phyloP scores from a whole-genome alignment of 2,888 invertebrate species.

The Coelopa pilipes region DNA sequence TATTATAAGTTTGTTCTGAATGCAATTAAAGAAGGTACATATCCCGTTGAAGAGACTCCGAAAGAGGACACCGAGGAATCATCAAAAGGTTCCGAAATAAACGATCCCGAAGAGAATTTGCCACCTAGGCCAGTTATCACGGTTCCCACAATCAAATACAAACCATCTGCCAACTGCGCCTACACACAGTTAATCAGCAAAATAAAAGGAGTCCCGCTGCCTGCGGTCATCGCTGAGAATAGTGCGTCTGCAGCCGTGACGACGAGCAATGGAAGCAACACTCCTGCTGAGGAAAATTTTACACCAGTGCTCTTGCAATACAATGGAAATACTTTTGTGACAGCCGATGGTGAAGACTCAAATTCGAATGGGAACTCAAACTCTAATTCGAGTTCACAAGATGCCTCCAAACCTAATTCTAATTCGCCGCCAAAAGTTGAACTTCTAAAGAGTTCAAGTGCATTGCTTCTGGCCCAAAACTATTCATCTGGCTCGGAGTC shows the following conservation, averaged over 20 bases:
- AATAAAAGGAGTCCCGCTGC: constrained; percentile 77
- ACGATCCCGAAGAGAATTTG: constrained; percentile 31
- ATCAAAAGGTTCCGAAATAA: constrained; percentile 17
- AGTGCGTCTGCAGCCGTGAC: constrained; percentile 42
- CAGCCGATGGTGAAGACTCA: constrained; percentile 45
- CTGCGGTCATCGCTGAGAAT: constrained; percentile 56
- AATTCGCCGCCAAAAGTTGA: constrained; percentile 55
- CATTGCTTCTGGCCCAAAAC: constrained; percentile 70
- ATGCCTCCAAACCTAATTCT: constrained; percentile 32
- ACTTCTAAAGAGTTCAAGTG: constrained; percentile 62
- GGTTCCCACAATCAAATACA: constrained; percentile 77
- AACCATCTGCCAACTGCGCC: constrained; percentile 86
- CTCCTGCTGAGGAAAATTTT: constrained; percentile 50
- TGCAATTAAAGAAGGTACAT: constrained; percentile 76
- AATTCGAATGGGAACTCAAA: constrained; percentile 23
- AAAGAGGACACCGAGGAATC: constrained; percentile 43
- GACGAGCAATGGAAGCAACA: constrained; percentile 46
- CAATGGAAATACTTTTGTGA: constrained; percentile 57
- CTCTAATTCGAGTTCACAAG: constrained; percentile 37
- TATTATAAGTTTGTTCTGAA: constrained; percentile 86
- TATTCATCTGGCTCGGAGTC: constrained; percentile 70
- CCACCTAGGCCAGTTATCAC: constrained; percentile 53
- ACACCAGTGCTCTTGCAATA: constrained; percentile 63
- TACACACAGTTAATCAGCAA: constrained; percentile 89
- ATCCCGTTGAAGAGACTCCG: constrained; percentile 63